phyloP scores from a whole-genome alignment of 2,888 invertebrate species.

The Argyresthia albistria region DNA sequence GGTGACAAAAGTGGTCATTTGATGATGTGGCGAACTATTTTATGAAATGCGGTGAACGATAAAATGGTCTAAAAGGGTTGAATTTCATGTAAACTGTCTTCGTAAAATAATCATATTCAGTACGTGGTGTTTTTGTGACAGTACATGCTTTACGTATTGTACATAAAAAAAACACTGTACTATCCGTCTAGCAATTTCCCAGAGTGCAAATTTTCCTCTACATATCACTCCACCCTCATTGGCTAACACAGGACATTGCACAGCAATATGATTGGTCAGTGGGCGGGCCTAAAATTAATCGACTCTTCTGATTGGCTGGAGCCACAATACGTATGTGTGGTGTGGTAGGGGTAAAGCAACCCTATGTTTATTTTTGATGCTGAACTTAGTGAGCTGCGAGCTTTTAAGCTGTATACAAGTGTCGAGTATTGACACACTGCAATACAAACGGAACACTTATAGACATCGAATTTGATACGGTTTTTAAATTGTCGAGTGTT shows the following conservation, averaged over 20 bases:
- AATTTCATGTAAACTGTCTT: too few relatives aligned
- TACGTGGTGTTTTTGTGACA: too few relatives aligned
- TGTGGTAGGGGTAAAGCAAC: constrained; percentile 48
- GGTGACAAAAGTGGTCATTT: too few relatives aligned
- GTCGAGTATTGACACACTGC: background rate
- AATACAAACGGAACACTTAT: background rate
- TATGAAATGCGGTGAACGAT: too few relatives aligned
- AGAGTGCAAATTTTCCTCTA: constrained; percentile 33
- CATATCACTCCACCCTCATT: constrained; percentile 24
- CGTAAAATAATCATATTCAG: too few relatives aligned
- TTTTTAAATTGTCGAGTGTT: background rate
- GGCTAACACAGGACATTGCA: constrained; percentile 18
- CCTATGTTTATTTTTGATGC: constrained; percentile 67
- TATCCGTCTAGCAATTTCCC: background rate
- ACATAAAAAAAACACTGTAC: background rate
- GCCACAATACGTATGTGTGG: constrained; percentile 27
- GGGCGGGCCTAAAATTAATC: constrained; percentile 34
- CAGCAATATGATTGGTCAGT: constrained; percentile 35
- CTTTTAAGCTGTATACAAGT: constrained; percentile 28
- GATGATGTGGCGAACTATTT: too few relatives aligned
- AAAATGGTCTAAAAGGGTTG: too few relatives aligned
- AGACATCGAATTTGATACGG: background rate
- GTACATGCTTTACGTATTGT: too few relatives aligned
- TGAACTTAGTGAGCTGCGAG: constrained; percentile 59
- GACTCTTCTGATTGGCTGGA: constrained; percentile 30